Evolutionary conservation across 35 echinoderm and acorn worm species (phyloP), one percentile per base, ranked within the genome.

Genomic region (Acanthaster planci): DNA sequence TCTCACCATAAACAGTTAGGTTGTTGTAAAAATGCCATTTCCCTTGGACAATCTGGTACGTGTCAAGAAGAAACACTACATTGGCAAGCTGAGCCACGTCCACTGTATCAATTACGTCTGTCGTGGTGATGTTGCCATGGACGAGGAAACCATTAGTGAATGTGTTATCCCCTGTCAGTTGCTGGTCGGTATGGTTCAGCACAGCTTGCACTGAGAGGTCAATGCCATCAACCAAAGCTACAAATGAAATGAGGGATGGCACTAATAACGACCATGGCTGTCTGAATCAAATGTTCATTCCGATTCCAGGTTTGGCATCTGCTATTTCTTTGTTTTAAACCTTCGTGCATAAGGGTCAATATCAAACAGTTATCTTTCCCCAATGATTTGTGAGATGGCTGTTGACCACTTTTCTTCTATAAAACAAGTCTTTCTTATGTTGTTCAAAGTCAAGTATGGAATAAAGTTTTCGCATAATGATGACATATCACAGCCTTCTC

Each of bases 161-260:
- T 29, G 64, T 72, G 64, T 72, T 72, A 10, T 72, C 64, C 14
- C 26, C 64, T 31, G 64, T 72, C 64, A 72, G 64, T 26, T 72
- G 26, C 30, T 72, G 64, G 34, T 72, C 29, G 29, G 26, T 72
- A 26, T 72, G 64, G 22, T 72, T 72, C 29, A 72, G 34, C 23
- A 72, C 64, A 29, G 64, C 64, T 31, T 72, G 26, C 14, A 34
- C 23, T 31, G 64, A 72, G 4, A 72, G 34, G 34, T 72, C 64
- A 8, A 72, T 72, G 26, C 64, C 64, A 29, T 72, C 64, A 31
- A 34, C 34, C n/a, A 34, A 72, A 16, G 21, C 64, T 72, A 29
- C 10, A 31, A 72, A 26, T 59, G 27, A 26, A 72, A 47, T 4
- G 42, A 12, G 42, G 12, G 12, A 47, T 47, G 42, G 42, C 42